These are phyloP conservation scores for Mimachlamys varia DNA, from an alignment of 2,888 invertebrate genomes.

Conservation along the genomic window DNA sequence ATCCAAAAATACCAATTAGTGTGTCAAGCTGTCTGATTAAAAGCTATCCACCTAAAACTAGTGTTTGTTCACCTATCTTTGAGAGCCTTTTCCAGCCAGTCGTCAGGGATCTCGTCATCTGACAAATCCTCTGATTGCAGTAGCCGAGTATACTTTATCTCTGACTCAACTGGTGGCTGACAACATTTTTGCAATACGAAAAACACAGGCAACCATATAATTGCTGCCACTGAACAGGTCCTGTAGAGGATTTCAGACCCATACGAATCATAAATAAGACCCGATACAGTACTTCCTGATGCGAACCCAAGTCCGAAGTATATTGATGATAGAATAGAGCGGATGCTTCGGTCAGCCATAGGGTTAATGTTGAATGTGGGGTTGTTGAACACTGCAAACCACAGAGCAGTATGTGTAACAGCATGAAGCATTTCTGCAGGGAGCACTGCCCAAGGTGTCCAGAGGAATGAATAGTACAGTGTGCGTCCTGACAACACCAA, in stretches of 20 bases:
- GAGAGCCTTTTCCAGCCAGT: slow-evolving; percentile 77
- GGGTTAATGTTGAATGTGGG: slow-evolving; percentile 71
- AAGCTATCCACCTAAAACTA: background rate
- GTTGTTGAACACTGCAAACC: slow-evolving; percentile 75
- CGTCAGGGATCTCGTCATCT: slow-evolving; percentile 69
- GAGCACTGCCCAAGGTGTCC: slow-evolving; percentile 75
- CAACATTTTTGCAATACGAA: slow-evolving; percentile 68
- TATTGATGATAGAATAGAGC: slow-evolving; percentile 72
- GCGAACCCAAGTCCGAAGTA: slow-evolving; percentile 77
- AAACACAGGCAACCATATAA: slow-evolving; percentile 70
- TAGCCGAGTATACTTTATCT: slow-evolving; percentile 71
- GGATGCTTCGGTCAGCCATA: slow-evolving; percentile 74
- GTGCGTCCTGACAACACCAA: slow-evolving; percentile 67
- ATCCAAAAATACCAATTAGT: background rate
- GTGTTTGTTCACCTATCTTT: slow-evolving; percentile 61
- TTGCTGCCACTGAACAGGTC: slow-evolving; percentile 66
- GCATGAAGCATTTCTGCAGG: slow-evolving; percentile 73
- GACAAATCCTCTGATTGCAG: slow-evolving; percentile 70
- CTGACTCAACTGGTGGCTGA: slow-evolving; percentile 64
- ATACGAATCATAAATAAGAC: slow-evolving; percentile 71
- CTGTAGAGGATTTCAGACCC: slow-evolving; percentile 71
- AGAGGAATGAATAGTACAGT: slow-evolving; percentile 74
- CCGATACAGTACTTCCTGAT: slow-evolving; percentile 72
- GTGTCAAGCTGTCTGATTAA: background rate
- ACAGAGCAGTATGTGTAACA: slow-evolving; percentile 75